These are phyloP conservation scores for Amitus sp. DNA, from an alignment of 2,888 invertebrate species.

Conservation along the genomic window DNA sequence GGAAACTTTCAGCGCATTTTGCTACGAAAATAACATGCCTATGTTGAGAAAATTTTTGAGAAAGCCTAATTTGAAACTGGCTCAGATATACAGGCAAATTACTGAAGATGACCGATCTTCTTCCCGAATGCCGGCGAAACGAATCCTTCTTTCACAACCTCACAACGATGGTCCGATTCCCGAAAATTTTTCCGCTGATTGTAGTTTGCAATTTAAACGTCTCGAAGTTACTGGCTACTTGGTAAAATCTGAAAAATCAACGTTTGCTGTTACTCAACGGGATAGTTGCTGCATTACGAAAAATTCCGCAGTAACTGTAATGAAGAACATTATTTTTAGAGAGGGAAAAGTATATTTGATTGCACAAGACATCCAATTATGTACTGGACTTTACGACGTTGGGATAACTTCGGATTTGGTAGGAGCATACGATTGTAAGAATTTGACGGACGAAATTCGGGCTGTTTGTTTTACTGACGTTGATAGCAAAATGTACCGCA, in stretches of 20 bases:
- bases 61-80: conserved; percentile 3
- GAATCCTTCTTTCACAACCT: background rate
- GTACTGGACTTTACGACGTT: background rate
- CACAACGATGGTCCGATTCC: conserved; percentile 4
- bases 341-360: background rate
- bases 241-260: background rate
- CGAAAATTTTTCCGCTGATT: background rate
- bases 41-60: background rate
- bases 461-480: background rate
- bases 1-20: conserved; percentile 22
- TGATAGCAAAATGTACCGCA: conserved; percentile 4
- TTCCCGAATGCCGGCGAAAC: background rate
- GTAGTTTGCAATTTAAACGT: conserved; percentile 3
- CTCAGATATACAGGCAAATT: conserved; percentile 5
- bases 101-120: background rate
- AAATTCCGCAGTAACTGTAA: conserved; percentile 1
- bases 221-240: too few species aligned
- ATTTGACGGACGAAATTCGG: background rate
- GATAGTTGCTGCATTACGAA: conserved; percentile 10
- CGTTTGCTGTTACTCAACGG: background rate
- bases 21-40: conserved; percentile 17
- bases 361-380: background rate
- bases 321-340: conserved; percentile 5
- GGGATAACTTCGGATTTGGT: background rate
- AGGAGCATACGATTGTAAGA: background rate